These are phyloP conservation scores for Cepaea nemoralis DNA, from an alignment of 1,140 invertebrate species.

Conservation along the genomic window DNA sequence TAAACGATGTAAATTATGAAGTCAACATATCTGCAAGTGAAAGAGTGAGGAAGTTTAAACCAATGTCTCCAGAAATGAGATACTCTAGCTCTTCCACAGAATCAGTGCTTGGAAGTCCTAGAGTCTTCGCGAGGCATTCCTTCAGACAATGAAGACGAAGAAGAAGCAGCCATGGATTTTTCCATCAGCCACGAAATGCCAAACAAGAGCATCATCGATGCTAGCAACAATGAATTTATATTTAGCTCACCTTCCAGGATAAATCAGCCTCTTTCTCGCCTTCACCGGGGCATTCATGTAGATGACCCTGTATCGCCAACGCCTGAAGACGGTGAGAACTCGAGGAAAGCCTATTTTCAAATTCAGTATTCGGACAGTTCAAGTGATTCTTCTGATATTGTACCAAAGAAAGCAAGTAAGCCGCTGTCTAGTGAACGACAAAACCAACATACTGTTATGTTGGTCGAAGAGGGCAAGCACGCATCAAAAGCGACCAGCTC, in stretches of 20 bases:
- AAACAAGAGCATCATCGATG: no score
- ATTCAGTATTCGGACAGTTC: not conserved
- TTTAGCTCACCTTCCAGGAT: no score
- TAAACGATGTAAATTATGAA: no score
- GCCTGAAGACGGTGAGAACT: not conserved
- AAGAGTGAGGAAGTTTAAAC: not conserved
- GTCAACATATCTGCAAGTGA: not conserved
- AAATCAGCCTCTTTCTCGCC: not conserved
- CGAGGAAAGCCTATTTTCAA: not conserved
- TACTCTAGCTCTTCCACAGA: not conserved
- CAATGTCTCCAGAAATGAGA: not conserved
- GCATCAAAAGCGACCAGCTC: not conserved
- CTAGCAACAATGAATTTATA: no score
- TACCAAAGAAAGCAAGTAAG: not conserved
- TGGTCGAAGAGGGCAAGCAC: not conserved
- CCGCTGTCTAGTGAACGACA: not conserved
- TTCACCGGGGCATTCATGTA: not conserved
- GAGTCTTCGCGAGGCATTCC: not conserved
- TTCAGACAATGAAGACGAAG: not conserved
- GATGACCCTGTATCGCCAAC: not conserved
- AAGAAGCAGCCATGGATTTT: no score
- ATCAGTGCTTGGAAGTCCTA: not conserved
- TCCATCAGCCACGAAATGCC: no score
- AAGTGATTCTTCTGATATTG: not conserved
- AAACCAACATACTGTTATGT: not conserved